A percentile compares a stretch with the other conserved stretches of the same genome.
Conservation (phyloP, 2,888 invertebrate genomes). For the Hydrotaea diabolus region DNA sequence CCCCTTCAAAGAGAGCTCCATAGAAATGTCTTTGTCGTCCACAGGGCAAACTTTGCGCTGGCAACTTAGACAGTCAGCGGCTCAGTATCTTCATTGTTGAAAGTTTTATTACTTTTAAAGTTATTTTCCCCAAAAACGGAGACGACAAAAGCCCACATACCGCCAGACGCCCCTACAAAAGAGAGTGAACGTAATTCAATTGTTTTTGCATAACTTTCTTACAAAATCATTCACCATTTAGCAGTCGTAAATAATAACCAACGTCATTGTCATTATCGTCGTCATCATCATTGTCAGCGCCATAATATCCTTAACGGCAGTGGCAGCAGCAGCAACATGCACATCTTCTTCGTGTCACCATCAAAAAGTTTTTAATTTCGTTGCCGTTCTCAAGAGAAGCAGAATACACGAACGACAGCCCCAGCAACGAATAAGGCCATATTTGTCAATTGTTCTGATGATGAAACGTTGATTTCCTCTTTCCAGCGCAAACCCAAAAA, state of each 20-base stretch:
- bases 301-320: neutral
- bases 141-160: neutral
- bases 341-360: neutral
- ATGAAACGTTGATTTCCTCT: slow-evolving; percentile 39
- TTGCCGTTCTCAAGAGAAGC: too few species aligned
- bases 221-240: slow-evolving; percentile 56
- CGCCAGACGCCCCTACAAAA: neutral
- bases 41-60: neutral
- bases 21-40: neutral
- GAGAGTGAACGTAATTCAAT: slow-evolving; percentile 39
- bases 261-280: neutral
- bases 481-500: slow-evolving; percentile 28
- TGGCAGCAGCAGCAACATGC: neutral
- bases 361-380: neutral
- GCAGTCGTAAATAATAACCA: neutral
- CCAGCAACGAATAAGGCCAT: slow-evolving; percentile 15
- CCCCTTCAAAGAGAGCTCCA: slow-evolving; percentile 10
- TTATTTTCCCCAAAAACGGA: neutral
- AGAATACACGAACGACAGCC: too few species aligned
- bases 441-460: slow-evolving; percentile 42
- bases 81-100: neutral
- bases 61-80: neutral
- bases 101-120: slow-evolving; percentile 5
- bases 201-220: slow-evolving; percentile 36
- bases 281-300: neutral